Conservation (phyloP, 2,113 vertebrate genomes). For the Neolamprologus devosi region DNA sequence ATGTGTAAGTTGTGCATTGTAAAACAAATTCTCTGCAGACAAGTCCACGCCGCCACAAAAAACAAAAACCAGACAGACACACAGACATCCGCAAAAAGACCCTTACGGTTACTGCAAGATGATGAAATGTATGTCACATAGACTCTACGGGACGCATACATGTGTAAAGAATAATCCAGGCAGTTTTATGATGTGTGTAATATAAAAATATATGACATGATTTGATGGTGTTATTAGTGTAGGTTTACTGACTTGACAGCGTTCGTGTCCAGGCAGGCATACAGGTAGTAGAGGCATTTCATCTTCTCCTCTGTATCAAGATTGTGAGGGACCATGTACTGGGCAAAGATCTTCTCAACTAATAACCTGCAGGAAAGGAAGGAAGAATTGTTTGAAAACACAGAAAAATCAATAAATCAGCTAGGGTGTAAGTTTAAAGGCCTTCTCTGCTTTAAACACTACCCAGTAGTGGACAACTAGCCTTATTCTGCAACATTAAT, state of each 20-base stretch:
- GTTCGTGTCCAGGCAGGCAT: slow-evolving; percentile 96
- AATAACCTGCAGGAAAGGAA: slow-evolving; percentile 74
- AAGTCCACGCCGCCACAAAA: not conserved
- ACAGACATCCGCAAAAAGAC: not conserved
- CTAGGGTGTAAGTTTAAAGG: not conserved
- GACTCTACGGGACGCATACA: not conserved
- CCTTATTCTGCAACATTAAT: not conserved
- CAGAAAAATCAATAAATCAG: not conserved
- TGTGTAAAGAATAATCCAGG: not conserved
- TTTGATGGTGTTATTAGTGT: not conserved
- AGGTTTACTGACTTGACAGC: slow-evolving; percentile 90
- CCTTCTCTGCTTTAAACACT: not conserved
- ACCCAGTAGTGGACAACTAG: not conserved
- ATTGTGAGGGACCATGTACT: slow-evolving; percentile 97
- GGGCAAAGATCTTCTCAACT: slow-evolving; percentile 98
- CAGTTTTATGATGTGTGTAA: not conserved
- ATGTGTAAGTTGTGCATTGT: not conserved
- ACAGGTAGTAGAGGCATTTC: slow-evolving; percentile 99
- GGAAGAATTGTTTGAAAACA: not conserved
- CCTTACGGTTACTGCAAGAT: not conserved
- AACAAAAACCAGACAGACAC: not conserved
- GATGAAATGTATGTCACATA: not conserved
- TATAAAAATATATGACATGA: not conserved
- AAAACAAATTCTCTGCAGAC: not conserved
- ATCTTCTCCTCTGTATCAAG: slow-evolving; percentile 98